A percentile compares a stretch with the other conserved stretches of the same genome.
Conservation (phyloP, 2,888 invertebrate species). For the Melangyna quadrimaculata region DNA sequence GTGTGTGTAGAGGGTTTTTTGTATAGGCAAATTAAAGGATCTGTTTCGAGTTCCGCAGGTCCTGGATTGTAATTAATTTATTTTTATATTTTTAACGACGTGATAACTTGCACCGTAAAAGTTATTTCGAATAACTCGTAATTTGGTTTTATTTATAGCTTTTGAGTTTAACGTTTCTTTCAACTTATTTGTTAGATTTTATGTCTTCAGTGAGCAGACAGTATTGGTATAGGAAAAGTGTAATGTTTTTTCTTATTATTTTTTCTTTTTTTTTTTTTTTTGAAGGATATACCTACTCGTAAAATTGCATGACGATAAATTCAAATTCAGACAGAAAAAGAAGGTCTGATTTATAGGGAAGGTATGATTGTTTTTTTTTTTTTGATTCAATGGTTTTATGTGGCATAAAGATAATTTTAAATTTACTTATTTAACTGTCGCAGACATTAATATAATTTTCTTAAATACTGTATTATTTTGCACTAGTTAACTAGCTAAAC, state of each 20-base stretch:
- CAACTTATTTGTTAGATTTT: slow-evolving; percentile 40
- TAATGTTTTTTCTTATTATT: too few species aligned
- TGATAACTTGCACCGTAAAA: slow-evolving; percentile 18
- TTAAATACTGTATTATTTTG: too few species aligned
- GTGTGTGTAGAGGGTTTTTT: too few species aligned
- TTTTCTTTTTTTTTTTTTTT: too few species aligned
- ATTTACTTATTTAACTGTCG: too few species aligned
- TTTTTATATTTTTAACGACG: slow-evolving; percentile 2
- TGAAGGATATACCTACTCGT: too few species aligned
- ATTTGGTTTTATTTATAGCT: slow-evolving; percentile 31
- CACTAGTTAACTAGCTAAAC: too few species aligned
- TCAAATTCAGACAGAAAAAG: background rate
- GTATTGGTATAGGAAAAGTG: background rate
- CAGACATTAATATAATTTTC: too few species aligned
- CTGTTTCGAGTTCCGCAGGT: background rate
- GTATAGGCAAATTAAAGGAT: background rate
- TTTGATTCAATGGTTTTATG: background rate
- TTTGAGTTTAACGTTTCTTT: slow-evolving; percentile 29
- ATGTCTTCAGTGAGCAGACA: slow-evolving; percentile 8
- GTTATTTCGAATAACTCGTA: slow-evolving; percentile 19
- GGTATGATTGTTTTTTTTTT: background rate
- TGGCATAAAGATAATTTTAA: background rate
- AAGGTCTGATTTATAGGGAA: background rate
- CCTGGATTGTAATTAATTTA: slow-evolving; percentile 2
- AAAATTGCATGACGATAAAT: background rate